Evolutionary conservation across 2,113 vertebrate genomes (phyloP), one percentile per base, ranked within the genome.

Genomic region (Pelecanoides urinatrix): DNA sequence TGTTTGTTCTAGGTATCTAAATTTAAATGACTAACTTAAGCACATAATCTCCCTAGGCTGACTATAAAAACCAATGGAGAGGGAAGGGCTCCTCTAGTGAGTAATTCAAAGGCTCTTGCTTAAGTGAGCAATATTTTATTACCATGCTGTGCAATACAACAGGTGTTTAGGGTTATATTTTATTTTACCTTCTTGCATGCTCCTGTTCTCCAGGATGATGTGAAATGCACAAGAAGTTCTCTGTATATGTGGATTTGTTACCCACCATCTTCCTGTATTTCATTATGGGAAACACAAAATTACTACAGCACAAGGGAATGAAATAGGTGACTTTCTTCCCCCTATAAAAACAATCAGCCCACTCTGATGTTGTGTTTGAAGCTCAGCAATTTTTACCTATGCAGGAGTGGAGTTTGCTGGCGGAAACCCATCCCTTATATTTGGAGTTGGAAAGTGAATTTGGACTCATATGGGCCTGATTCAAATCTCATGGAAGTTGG

Each of bases 1-100:
- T 95, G 92, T 96, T 96, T 97, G 70, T 72, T 94, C 84, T 93
- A 73, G 81, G 81, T 91, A 85, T 91, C 93, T 96, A 91, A 96
- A 91, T 96, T 90, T 95, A 91, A 96, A 90, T 90, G 1, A 82
- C 90, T 90, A 82, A 88, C 73, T 96, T 90, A 78, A 90, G 81
- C 49, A 94, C 90, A 78, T 90, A 90, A 96, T 93, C 93, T 95
- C 94, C 90, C 73, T 65, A 42, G 94, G 70, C 89, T 91, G 58
- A 73, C 84, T 94, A 58, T 91, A 82, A 90, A 95, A 96, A 91
- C n/a, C 70, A 72, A 21, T 26, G 66, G 52, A 91, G 80, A 89
- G 61, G 80, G 89, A 92, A 95, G 53, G 77, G 62, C 58, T 82
- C 66, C 62, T 94, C 61, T 72, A 90, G 70, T 45, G 81, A 90